These are phyloP conservation scores for Cariama cristata DNA, from an alignment of 2,113 vertebrate genomes.

Conservation along the genomic window DNA sequence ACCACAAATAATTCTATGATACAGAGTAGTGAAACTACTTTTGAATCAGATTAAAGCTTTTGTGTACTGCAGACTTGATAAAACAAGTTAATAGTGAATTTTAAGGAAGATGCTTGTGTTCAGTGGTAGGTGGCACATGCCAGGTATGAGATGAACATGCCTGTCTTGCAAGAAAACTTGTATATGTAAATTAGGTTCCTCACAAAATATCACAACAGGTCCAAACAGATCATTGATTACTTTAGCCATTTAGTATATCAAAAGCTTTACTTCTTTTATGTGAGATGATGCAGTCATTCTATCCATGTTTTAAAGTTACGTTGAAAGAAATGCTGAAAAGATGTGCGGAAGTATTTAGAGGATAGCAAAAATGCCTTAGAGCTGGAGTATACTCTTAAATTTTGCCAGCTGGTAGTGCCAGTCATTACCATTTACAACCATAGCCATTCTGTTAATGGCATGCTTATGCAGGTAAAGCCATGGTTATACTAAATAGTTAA, in stretches of 20 bases:
- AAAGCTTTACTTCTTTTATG: background rate
- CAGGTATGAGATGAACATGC: background rate
- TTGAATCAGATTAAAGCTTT: background rate
- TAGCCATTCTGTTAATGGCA: background rate
- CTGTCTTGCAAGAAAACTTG: background rate
- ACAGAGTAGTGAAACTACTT: background rate
- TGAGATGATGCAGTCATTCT: background rate
- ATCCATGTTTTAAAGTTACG: fast-evolving
- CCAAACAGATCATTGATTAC: background rate
- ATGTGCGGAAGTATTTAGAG: background rate
- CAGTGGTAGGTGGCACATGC: background rate
- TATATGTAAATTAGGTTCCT: background rate
- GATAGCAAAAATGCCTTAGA: background rate
- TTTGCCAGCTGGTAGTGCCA: background rate
- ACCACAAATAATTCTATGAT: slow-evolving; percentile 1
- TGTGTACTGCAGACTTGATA: background rate
- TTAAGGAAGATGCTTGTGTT: background rate
- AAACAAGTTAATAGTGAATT: background rate
- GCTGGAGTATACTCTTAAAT: background rate
- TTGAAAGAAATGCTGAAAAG: background rate
- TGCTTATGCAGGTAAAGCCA: background rate
- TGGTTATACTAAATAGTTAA: background rate
- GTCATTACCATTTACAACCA: background rate
- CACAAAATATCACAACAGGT: background rate
- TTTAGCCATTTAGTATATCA: background rate